phyloP scores from a whole-genome alignment of 92 coral and sea anemone species.

The Phenganax subtilis region DNA sequence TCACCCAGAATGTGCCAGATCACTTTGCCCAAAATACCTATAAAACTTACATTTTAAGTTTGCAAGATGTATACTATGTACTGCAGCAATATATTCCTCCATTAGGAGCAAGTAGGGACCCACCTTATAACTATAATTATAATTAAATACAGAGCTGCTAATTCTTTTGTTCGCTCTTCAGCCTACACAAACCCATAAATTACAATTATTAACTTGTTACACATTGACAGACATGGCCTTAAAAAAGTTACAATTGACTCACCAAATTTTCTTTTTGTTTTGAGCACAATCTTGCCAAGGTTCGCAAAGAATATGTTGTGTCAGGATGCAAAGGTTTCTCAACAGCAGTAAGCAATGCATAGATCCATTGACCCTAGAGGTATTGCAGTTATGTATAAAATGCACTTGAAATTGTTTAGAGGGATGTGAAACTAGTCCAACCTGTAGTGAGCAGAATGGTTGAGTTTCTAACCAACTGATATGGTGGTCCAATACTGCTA shows the following conservation, averaged over 20 bases:
- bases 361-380: constrained; percentile 87
- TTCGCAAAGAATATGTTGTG: constrained; percentile 67
- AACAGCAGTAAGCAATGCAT: constrained; percentile 77
- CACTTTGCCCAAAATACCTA: constrained; percentile 88
- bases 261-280: constrained; percentile 66
- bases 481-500: constrained; percentile 72
- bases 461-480: constrained; percentile 72
- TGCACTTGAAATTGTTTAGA: background rate
- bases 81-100: no score
- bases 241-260: background rate
- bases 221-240: background rate
- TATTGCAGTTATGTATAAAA: background rate
- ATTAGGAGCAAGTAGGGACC: background rate
- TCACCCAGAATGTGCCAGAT: constrained; percentile 63
- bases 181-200: constrained; percentile 40
- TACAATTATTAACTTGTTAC: background rate
- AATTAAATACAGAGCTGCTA: constrained; percentile 69
- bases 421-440: constrained; percentile 21
- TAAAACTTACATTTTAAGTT: background rate
- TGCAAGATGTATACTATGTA: background rate
- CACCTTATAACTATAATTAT: constrained; percentile 82
- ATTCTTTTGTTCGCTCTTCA: constrained; percentile 49
- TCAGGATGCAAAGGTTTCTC: constrained; percentile 86
- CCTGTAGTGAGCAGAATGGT: constrained; percentile 82
- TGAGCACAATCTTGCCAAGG: constrained; percentile 80